These are phyloP conservation scores for Calephelis nemesis DNA, from an alignment of 1,140 invertebrate species.

Conservation along the genomic window DNA sequence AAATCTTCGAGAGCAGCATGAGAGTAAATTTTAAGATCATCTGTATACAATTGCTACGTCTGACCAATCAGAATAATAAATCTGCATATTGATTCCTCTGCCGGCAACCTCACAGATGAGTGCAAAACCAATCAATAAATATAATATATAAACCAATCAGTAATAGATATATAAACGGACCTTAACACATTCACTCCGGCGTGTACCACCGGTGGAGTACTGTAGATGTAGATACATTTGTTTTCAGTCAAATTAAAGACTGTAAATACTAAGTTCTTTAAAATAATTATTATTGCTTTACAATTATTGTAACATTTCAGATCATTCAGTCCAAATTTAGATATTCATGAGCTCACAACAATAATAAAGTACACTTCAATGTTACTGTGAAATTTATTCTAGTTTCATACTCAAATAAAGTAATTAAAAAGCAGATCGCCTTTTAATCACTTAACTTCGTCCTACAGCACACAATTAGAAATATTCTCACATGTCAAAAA, in stretches of 20 bases:
- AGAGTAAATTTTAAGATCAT: too few relatives aligned
- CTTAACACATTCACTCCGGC: too few relatives aligned
- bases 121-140: too few relatives aligned
- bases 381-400: slow-evolving; percentile 36
- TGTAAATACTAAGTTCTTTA: slow-evolving; percentile 56
- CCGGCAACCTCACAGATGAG: too few relatives aligned
- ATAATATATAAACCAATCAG: too few relatives aligned
- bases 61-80: too few relatives aligned
- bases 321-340: slow-evolving; percentile 28
- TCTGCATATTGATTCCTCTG: too few relatives aligned
- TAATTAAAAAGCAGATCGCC: slow-evolving; percentile 34
- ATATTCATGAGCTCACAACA: slow-evolving; percentile 28
- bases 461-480: slow-evolving; percentile 35
- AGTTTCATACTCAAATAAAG: slow-evolving; percentile 27
- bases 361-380: slow-evolving; percentile 32
- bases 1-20: too few relatives aligned
- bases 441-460: slow-evolving; percentile 55
- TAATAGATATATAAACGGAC: too few relatives aligned
- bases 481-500: slow-evolving; percentile 21
- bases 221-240: slow-evolving; percentile 60
- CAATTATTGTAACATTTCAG: slow-evolving; percentile 28
- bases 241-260: slow-evolving; percentile 62
- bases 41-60: too few relatives aligned
- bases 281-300: slow-evolving; percentile 27
- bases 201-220: slow-evolving; percentile 24